Base-by-base conservation (phyloP, 2,113 vertebrate species). In the Osmerus mordax region DNA sequence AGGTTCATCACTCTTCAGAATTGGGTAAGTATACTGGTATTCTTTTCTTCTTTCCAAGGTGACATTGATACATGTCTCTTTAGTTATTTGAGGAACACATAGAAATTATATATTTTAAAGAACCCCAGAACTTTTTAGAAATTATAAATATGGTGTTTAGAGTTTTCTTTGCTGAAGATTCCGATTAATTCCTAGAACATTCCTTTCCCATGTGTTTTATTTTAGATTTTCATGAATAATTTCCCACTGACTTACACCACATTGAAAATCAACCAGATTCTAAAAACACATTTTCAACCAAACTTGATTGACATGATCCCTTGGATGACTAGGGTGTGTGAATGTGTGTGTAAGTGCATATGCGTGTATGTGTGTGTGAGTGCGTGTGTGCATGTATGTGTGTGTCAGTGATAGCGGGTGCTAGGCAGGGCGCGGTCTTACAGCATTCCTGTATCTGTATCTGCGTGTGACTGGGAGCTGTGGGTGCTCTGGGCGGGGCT, bases 171-270 rank as follows among this genome's bases (percentile, higher is more conserved):
- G 69, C 78, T 70, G 73, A 65, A 1, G 47, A 66, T 69, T 80
- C 62, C 54, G 76, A 86, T 80, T 78, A 52, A 15, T 47, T 47
- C 15, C 54, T 1, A 9, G 54, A 56, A 56, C 73, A 85, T 88
- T 83, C 77, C 85, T 81, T 88, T 87, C 85, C 81, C 85, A 87
- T 65, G 18, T 65, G 18, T 59, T 80, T 80, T 79, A 74, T 78
- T 65, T 81, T 81, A 78, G 70, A 78, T 79, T 77, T 81, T 72
- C 72, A 56, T 61, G 62, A 70, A 72, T 47, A 47, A 70, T 73
- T 81, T 84, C 80, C n/a, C 56, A 82, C 70, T 66, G 81, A 83
- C 79, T 65, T 19, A 80, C 74, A 80, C 87, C 89, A 81, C 85
- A 79, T 66, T 53, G 71, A 7, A 86, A 69, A 89, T 87, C 78